phyloP scores from a whole-genome alignment of 2,113 vertebrate genomes.

The human region DNA sequence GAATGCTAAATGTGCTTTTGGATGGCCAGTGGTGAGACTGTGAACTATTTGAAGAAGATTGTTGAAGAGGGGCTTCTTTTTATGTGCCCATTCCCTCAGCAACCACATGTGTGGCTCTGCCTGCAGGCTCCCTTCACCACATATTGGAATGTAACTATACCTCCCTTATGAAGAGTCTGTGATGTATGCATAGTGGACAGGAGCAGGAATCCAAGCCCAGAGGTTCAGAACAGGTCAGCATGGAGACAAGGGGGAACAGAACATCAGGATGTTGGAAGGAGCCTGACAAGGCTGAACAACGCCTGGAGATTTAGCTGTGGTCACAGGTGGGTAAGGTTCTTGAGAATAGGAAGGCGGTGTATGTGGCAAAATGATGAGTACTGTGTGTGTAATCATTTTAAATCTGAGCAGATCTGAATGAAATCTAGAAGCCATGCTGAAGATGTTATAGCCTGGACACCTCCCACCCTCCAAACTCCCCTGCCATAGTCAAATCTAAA shows the following conservation, averaged over 20 bases:
- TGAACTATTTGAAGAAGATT: background rate
- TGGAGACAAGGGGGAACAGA: background rate
- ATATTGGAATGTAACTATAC: too few species aligned
- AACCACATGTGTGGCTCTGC: background rate
- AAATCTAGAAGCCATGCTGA: background rate
- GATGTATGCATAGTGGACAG: background rate
- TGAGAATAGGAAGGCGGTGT: background rate
- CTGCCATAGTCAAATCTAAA: background rate
- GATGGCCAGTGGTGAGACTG: background rate
- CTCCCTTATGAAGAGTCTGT: background rate
- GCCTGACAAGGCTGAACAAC: background rate
- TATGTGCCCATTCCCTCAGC: background rate
- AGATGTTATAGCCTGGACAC: background rate
- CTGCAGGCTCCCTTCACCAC: background rate
- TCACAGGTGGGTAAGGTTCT: background rate
- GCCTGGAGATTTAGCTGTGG: background rate
- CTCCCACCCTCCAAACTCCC: background rate
- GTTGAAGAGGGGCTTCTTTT: background rate
- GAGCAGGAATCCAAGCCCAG: background rate
- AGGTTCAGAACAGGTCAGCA: background rate
- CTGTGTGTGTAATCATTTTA: background rate
- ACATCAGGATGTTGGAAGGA: background rate
- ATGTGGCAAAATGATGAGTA: background rate
- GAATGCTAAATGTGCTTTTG: background rate
- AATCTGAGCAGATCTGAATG: background rate